Conservation (phyloP, 1,140 invertebrate genomes). For the Pomphorhynchus laevis region DNA sequence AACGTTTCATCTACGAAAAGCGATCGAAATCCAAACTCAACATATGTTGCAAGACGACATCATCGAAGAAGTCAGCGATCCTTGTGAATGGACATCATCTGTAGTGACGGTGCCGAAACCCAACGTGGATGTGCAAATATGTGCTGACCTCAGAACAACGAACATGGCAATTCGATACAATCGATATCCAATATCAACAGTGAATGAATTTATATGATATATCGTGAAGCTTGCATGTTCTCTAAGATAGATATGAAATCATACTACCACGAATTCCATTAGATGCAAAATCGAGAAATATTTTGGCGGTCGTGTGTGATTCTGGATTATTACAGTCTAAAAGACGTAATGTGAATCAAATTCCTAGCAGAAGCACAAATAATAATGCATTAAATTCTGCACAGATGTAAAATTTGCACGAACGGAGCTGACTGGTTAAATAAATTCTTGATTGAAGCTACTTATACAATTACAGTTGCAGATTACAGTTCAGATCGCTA, state of each 20-base stretch:
- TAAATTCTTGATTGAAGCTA: too few relatives aligned
- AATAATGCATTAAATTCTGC: too few relatives aligned
- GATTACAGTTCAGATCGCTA: too few relatives aligned
- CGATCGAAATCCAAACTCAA: constrained; percentile 11
- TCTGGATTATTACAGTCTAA: neutral
- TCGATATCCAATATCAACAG: constrained; percentile 14
- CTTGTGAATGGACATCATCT: constrained; percentile 13
- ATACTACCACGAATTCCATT: constrained; percentile 15
- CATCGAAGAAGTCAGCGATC: constrained; percentile 12
- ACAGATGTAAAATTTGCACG: too few relatives aligned
- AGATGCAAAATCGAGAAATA: constrained; percentile 11
- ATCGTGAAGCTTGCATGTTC: constrained; percentile 13
- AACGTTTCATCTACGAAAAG: constrained; percentile 10
- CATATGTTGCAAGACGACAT: constrained; percentile 12
- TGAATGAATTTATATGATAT: constrained; percentile 12
- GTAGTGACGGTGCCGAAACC: constrained; percentile 13
- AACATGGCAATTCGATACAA: constrained; percentile 14
- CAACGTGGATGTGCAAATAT: constrained; percentile 13
- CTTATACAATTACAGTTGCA: too few relatives aligned
- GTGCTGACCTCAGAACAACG: constrained; percentile 14
- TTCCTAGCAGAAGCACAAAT: neutral
- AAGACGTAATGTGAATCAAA: neutral
- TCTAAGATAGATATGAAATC: constrained; percentile 13
- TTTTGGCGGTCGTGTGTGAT: neutral
- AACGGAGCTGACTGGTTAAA: too few relatives aligned